Base-by-base conservation (phyloP, 2,888 invertebrate genomes). In the Mesorhabditis spiculigera region DNA sequence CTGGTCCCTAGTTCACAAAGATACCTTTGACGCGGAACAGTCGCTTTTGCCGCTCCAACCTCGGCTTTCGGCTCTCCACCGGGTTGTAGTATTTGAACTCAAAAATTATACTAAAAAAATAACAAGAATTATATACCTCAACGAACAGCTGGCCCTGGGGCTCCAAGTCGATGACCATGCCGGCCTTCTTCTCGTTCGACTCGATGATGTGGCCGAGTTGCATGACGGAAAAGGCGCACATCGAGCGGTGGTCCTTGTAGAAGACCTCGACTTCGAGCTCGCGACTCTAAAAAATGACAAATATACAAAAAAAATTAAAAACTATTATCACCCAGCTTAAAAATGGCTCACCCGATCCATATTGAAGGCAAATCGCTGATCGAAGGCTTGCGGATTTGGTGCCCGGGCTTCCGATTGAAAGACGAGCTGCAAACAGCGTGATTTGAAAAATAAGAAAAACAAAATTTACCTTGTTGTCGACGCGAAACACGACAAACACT, bases 131-230 rank as follows among this genome's bases (percentile, higher is more conserved):
- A 62, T 72, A 77, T 82, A 90, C 90, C 89, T 98, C 97, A 72
- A 96, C 96, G 89, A 98, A 98, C 5, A 99, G 89, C 68, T 96
- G 90, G 65, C 98, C 98, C 87, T 95, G 94, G 0, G 99, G 99
- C 88, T 99, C 98, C 72, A 99, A 89, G 86, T 96, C 94, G 77
- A 99, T 88, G 0, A 95, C 95, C 93, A 75, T 68, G 44, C 78
- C 81, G 4, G 75, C 74, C 61, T 75, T 71, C 10, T 73, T 67
- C 3, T 76, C 73, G 73, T 87, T 87, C 86, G 95, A 94, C 87
- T 96, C 95, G 82, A 99, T 94, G 86, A 99, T 96, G 88, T 98
- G 97, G 89, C 98, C 98, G 77, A 99, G 89, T 82, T 95, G 91
- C 79, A 99, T 89, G 88, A 96, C 95, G 87, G 96, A 95, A 42